Base-by-base conservation (phyloP, 2,888 invertebrate genomes). In the Drosophila ochracea region DNA sequence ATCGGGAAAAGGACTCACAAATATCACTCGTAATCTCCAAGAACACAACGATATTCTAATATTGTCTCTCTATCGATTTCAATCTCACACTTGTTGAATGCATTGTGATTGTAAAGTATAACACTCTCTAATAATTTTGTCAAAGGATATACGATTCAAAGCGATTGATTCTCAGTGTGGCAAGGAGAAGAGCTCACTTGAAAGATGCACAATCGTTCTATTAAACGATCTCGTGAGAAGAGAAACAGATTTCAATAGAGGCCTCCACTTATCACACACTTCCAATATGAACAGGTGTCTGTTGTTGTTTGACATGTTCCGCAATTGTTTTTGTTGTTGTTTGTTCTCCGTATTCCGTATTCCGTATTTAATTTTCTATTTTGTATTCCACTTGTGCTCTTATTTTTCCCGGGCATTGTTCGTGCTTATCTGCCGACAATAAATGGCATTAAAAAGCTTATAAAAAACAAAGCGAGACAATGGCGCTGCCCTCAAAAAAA, bases 381-480 rank as follows among this genome's bases (percentile, higher is more conserved):
- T 68, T 69, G 62, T 68, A 75, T 68, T 57, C 59, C 43, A 74
- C 69, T 66, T 73, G 76, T 70, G 69, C 64, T 52, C 47, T 16
- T 59, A 13, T 50, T 39, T 50, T 35, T n/a, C 43, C n/a, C n/a
- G 30, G 33, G 77, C 76, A 76, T 86, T 86, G 84, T 72, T 55
- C 62, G 66, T 39, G 70, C 76, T 86, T 86, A 84, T 84, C 84
- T 84, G 59, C 57, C 71, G 55, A 79, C 89, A 86, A 89, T 85
- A 89, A 89, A 84, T 70, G 79, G 76, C 76, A 85, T 85, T 84
- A 84, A 78, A 77, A 69, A 73, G 87, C 84, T 84, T 68, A 68
- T 67, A 58, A 68, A 73, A 78, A 73, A 55, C 47, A 25, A 73
- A 61, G 52, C 41, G 54, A 80, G 72, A 84, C 83, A 76, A 82